Evolutionary conservation across 2,113 vertebrate species (phyloP).

Genomic region (Toxotes jaculatrix): DNA sequence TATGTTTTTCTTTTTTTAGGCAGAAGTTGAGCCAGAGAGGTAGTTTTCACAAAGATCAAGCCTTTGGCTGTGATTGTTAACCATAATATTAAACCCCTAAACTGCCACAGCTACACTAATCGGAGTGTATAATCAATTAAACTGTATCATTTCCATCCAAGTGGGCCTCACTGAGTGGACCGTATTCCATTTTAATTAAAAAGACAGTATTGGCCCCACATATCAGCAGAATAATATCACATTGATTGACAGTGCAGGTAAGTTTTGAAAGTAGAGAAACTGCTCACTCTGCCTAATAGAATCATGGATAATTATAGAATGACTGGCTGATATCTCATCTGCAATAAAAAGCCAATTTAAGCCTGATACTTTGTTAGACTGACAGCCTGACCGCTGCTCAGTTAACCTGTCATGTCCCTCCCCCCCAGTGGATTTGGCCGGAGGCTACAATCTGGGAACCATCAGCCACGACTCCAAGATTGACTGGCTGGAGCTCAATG

Average conservation of each 20-base stretch:
- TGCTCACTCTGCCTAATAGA: not conserved
- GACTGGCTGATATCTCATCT: constrained; percentile 14
- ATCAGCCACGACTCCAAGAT: constrained; percentile 93
- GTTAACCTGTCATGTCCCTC: not conserved
- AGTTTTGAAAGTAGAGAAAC: constrained; percentile 21
- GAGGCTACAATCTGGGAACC: constrained; percentile 88
- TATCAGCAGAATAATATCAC: constrained; percentile 5
- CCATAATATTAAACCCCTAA: not conserved
- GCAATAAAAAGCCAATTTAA: constrained; percentile 13
- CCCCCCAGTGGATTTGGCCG: constrained; percentile 90
- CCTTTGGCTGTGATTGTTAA: not conserved
- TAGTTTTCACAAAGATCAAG: not conserved
- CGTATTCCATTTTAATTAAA: constrained; percentile 35
- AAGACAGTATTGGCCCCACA: not conserved
- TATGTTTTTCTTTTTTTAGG: not conserved
- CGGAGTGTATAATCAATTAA: not conserved
- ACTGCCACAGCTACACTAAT: not conserved
- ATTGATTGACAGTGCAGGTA: constrained; percentile 1
- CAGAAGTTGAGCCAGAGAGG: not conserved
- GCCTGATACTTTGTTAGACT: not conserved
- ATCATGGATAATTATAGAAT: constrained; percentile 24
- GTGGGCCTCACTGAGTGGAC: not conserved
- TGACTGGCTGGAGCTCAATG: constrained; percentile 97
- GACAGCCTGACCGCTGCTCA: constrained; percentile 5
- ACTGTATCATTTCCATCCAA: not conserved